A percentile compares a stretch with the other conserved stretches of the same genome.
Conservation (phyloP, 2,888 invertebrate genomes). For the Drosophila barbarae region DNA sequence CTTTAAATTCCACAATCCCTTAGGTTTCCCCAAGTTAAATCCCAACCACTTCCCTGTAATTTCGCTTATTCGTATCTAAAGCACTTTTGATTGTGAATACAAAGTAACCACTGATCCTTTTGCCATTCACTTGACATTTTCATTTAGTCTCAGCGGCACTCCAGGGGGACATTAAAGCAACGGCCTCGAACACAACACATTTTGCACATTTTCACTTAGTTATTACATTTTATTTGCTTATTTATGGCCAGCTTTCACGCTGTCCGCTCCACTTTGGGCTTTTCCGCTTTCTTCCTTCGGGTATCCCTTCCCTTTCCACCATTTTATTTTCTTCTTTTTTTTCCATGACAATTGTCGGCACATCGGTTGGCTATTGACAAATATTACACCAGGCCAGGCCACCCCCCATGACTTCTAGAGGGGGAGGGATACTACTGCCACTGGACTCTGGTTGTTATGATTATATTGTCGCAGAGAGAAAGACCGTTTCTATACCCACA, state of each 20-base stretch:
- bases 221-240: slow-evolving; percentile 64
- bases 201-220: slow-evolving; percentile 66
- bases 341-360: slow-evolving; percentile 64
- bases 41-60: neutral
- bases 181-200: slow-evolving; percentile 22
- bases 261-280: slow-evolving; percentile 29
- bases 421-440: slow-evolving; percentile 17
- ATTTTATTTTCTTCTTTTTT: neutral
- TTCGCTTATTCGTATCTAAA: slow-evolving; percentile 10
- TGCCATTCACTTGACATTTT: slow-evolving; percentile 28
- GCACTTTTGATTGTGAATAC: slow-evolving; percentile 25
- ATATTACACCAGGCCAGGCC: slow-evolving; percentile 51
- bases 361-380: slow-evolving; percentile 63
- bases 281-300: slow-evolving; percentile 5
- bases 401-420: slow-evolving; percentile 10
- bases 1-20: neutral
- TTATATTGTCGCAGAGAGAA: slow-evolving; percentile 57
- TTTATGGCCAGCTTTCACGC: slow-evolving; percentile 52
- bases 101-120: slow-evolving; percentile 25
- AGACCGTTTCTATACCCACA: slow-evolving; percentile 64
- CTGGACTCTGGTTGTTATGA: slow-evolving; percentile 56
- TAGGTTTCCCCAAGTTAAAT: neutral
- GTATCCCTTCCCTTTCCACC: slow-evolving; percentile 12
- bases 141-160: slow-evolving; percentile 23
- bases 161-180: slow-evolving; percentile 39